Conservation (phyloP, 1,140 invertebrate genomes). For the Drosophila nikananu region DNA sequence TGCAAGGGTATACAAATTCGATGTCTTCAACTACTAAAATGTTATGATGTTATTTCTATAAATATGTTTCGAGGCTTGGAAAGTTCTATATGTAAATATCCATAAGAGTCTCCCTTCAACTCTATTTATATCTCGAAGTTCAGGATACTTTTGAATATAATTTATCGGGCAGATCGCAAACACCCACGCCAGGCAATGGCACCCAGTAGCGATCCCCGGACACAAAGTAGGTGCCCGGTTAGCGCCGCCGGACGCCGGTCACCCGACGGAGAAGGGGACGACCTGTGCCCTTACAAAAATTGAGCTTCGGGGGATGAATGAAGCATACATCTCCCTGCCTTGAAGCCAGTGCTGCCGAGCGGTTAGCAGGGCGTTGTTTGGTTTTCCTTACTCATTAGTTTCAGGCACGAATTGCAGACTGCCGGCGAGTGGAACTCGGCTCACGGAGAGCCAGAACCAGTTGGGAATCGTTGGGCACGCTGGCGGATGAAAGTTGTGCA, state of each 20-base stretch:
- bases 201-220: slow-evolving; percentile 35
- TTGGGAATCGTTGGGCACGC: slow-evolving; percentile 56
- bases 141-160: slow-evolving; percentile 1
- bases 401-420: slow-evolving; percentile 61
- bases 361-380: slow-evolving; percentile 77
- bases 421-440: slow-evolving; percentile 2
- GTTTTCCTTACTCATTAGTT: slow-evolving; percentile 85
- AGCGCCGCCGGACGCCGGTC: slow-evolving; percentile 25
- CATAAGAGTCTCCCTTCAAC: too few species aligned
- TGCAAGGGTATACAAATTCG: too few species aligned
- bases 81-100: too few species aligned
- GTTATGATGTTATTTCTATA: too few species aligned
- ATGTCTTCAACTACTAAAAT: too few species aligned
- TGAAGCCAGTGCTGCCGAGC: slow-evolving; percentile 80
- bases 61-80: too few species aligned
- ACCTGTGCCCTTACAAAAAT: slow-evolving; percentile 83
- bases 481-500: background rate
- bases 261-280: slow-evolving; percentile 55
- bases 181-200: slow-evolving; percentile 48
- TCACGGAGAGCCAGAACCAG: slow-evolving; percentile 29
- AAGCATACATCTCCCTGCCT: slow-evolving; percentile 54
- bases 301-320: slow-evolving; percentile 68
- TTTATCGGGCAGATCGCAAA: slow-evolving; percentile 71
- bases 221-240: slow-evolving; percentile 78
- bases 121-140: background rate